Percentiles rank a stretch among this genome's conserved stretches.
phyloP scores from a whole-genome alignment of 1,140 invertebrate genomes.

The Dryas iulia region DNA sequence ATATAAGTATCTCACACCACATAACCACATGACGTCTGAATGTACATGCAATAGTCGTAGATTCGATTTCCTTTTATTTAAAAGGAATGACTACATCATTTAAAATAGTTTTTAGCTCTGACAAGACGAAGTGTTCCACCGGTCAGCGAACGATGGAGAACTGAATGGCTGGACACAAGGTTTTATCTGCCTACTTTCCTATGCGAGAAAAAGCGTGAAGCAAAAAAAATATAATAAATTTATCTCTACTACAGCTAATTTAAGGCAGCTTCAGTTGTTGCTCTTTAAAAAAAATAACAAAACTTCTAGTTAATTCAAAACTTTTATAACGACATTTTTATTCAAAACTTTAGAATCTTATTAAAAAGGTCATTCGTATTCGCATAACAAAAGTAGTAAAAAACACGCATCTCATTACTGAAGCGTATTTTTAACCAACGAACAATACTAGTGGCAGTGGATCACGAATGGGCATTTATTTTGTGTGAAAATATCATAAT shows the following conservation, averaged over 20 bases:
- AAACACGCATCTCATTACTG: conserved; percentile 21
- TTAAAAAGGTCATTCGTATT: background rate
- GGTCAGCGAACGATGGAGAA: no score
- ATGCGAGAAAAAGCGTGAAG: no score
- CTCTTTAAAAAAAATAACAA: background rate
- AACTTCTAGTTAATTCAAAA: background rate
- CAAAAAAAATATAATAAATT: no score
- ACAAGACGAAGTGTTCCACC: no score
- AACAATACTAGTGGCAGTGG: conserved; percentile 13
- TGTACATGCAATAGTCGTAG: no score
- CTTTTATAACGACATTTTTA: background rate
- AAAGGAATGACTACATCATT: no score
- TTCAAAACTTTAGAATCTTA: background rate
- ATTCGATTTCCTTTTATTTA: no score
- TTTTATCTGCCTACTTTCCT: no score
- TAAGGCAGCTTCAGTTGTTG: background rate
- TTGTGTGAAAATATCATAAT: conserved; percentile 23
- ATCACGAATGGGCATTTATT: conserved; percentile 26
- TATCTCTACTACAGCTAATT: background rate
- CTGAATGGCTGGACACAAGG: no score
- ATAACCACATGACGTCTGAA: no score
- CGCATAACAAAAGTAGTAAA: conserved; percentile 13
- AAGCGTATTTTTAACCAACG: background rate
- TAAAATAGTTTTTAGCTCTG: no score
- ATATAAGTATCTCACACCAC: no score